Base-by-base conservation (phyloP, 1,140 invertebrate species). In the Agrilus planipennis region DNA sequence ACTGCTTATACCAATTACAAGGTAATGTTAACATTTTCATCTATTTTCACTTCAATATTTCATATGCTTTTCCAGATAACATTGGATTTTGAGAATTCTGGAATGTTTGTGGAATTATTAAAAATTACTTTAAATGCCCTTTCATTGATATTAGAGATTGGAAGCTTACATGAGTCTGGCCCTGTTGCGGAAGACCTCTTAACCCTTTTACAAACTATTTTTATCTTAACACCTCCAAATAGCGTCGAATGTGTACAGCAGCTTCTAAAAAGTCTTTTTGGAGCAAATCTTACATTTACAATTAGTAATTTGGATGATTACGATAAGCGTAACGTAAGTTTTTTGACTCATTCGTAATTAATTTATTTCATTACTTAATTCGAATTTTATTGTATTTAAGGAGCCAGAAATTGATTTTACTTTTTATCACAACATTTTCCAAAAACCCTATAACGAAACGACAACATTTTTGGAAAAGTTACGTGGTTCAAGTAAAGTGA, bases 191-290 rank as follows among this genome's bases (percentile, higher is more conserved):
- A 93, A 62, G 89, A 93, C 57, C 62, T 91, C 19, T 65, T 93
- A 0, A 68, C 63, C 41, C 89, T 88, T 58, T 62, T 91, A 1
- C 78, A 79, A 50, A 71, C 71, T 3, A 77, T 82, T 1, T 75
- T 91, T 42, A 59, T 69, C 2, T 54, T 89, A 12, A 79, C 82
- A 32, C 73, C 85, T 1, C 75, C 77, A 3, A 59, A 66, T 1
- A 79, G 84, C 1, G 72, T 92, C 0, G 69, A 76, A 22, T 88
- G 84, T 60, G 80, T 91, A 0, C 79, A 84, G 19, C 85, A 90
- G 67, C 55, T 92, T 1, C 54, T 91, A 6, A 88, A 89, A 62
- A 81, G 81, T 49, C 61, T 91, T 2, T 91, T 89, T 64, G 79
- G 80, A 1, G 81, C 77, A 0, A 89, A 90, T 54, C 68, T 88